Evolutionary conservation across 2,888 invertebrate species (phyloP), one percentile per base, ranked within the genome.

Genomic region (Venustoraphidia nigricollis): DNA sequence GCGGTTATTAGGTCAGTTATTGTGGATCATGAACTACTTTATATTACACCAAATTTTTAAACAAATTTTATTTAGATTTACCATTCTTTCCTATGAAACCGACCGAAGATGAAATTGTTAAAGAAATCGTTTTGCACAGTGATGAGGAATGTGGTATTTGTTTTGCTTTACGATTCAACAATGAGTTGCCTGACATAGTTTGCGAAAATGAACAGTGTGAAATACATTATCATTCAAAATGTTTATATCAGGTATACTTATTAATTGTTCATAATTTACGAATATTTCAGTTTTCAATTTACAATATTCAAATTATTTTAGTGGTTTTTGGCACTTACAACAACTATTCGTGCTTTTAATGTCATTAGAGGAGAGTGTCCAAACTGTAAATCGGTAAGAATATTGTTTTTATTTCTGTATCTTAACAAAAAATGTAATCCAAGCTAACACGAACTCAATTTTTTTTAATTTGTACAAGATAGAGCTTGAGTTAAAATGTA

Each of bases 91-190:
- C 64, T 9, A 47, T 50, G 47, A 58, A 57, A 48, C 54, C 54
- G 10, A 17, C 10, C 1, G 44, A 49, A 41, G 44, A 47, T 2
- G 50, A 35, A 38, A 34, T 41, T 13, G 44, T 40, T 34, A 51
- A 54, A 9, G 51, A 49, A n/a, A 54, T 54, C 10, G 56, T 58
- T 11, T 40, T 61, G 17, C 53, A 64, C 47, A 52, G 53, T n/a
- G 50, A 59, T 45, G 61, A 60, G 4, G 66, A 67, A 53, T 70
- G 70, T 51, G 60, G 62, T 42, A 68, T 70, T 51, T 70, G 69
- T 53, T 66, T 66, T 50, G 60, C 60, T 1, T 53, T 59, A 10
- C 55, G 62, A 17, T 55, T 66, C n/a, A 58, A 65, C 43, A 63
- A 60, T 2, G 60, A 65, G 52, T 53, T 68, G 36, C 68, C 68